Evolutionary conservation across 2,888 invertebrate species (phyloP).

Genomic region (Crematogaster levior): DNA sequence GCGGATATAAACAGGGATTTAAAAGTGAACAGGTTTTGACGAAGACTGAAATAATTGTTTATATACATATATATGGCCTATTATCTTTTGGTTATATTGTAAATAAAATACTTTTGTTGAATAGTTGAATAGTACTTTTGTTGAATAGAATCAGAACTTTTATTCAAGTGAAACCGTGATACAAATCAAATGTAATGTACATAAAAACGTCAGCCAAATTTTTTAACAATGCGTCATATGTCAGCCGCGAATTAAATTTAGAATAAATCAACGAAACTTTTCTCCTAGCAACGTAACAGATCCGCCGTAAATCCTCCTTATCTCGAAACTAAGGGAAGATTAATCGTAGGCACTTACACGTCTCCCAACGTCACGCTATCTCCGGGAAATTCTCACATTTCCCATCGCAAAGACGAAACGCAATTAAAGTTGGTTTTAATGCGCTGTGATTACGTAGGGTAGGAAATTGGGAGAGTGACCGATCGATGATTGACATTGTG

Average conservation of each 20-base stretch:
- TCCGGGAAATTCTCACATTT: slow-evolving; percentile 57
- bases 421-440: slow-evolving; percentile 54
- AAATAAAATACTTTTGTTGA: not conserved
- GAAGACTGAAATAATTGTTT: too few relatives aligned
- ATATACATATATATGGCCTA: too few relatives aligned
- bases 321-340: slow-evolving; percentile 59
- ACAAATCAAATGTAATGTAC: not conserved
- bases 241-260: slow-evolving; percentile 46
- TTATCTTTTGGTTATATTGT: too few relatives aligned
- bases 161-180: not conserved
- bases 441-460: slow-evolving; percentile 27
- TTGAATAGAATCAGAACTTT: not conserved
- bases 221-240: slow-evolving; percentile 1
- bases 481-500: slow-evolving; percentile 45
- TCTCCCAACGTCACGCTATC: slow-evolving; percentile 44
- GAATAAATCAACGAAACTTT: slow-evolving; percentile 53
- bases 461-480: slow-evolving; percentile 26
- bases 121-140: too few relatives aligned
- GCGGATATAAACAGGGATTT: too few relatives aligned
- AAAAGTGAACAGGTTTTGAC: too few relatives aligned
- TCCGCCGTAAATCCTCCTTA: slow-evolving; percentile 67
- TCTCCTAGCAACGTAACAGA: slow-evolving; percentile 50
- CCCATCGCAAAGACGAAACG: slow-evolving; percentile 36
- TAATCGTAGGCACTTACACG: slow-evolving; percentile 61
- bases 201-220: not conserved